phyloP scores from a whole-genome alignment of 2,113 vertebrate genomes.

The Amazona vittata region DNA sequence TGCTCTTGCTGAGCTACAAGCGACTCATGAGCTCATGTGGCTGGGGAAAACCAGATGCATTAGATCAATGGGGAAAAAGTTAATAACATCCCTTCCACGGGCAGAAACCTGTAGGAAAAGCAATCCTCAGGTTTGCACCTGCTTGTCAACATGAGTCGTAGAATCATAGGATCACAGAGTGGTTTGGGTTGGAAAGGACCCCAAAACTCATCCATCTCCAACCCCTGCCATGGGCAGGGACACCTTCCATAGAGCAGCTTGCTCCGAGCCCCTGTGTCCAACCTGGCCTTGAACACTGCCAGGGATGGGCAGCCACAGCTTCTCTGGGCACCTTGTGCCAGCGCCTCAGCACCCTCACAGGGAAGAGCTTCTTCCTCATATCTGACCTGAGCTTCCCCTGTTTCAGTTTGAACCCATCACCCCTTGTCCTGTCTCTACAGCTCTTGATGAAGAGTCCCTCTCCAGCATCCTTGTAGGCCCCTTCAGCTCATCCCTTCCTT shows the following conservation, averaged over 20 bases:
- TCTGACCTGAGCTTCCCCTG: not conserved
- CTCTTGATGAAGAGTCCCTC: not conserved
- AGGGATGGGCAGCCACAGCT: too few relatives aligned
- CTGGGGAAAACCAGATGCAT: not conserved
- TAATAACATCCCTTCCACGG: not conserved
- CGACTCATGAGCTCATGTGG: not conserved
- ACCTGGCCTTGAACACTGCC: too few relatives aligned
- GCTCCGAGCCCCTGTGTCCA: too few relatives aligned
- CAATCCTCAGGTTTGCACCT: not conserved
- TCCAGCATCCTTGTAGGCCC: not conserved
- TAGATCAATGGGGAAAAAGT: not conserved
- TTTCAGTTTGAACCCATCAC: not conserved
- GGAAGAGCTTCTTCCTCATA: accelerated
- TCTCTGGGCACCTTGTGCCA: too few relatives aligned
- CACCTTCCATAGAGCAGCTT: too few relatives aligned
- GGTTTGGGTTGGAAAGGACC: too few relatives aligned
- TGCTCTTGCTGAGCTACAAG: not conserved
- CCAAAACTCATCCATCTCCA: too few relatives aligned
- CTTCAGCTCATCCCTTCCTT: not conserved
- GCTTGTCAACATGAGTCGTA: not conserved
- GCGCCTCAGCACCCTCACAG: not conserved
- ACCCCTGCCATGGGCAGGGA: too few relatives aligned
- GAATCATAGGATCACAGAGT: too few relatives aligned
- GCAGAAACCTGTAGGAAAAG: not conserved
- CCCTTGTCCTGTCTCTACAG: not conserved